Evolutionary conservation across 53 echinoderm and acorn worm genomes (phyloP).

Genomic region (Apostichopus leukothele): DNA sequence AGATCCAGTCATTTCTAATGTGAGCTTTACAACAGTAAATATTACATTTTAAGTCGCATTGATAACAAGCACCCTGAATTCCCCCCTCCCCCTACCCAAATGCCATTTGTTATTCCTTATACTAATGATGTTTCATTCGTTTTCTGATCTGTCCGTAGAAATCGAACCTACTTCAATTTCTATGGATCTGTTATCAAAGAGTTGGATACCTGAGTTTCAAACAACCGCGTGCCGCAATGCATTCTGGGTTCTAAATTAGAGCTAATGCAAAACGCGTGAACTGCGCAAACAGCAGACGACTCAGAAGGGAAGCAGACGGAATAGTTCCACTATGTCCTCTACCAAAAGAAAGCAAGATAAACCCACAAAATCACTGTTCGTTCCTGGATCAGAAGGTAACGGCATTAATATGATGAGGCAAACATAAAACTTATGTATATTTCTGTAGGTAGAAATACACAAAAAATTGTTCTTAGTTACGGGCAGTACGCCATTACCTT

Average conservation of each 20-base stretch:
- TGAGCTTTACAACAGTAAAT: too few relatives aligned
- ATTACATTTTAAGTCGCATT: too few relatives aligned
- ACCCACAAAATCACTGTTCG: conserved; percentile 76
- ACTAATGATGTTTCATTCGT: too few relatives aligned
- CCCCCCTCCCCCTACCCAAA: too few relatives aligned
- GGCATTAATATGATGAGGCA: neutral
- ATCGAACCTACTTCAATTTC: too few relatives aligned
- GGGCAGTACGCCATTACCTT: conserved; percentile 3
- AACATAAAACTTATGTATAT: neutral
- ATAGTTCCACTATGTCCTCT: conserved; percentile 80
- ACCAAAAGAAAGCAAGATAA: conserved; percentile 87
- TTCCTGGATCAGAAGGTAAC: conserved; percentile 55
- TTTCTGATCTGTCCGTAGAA: too few relatives aligned
- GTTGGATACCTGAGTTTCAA: neutral
- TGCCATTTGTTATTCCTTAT: too few relatives aligned
- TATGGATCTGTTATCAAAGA: too few relatives aligned
- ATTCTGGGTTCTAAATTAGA: conserved; percentile 15
- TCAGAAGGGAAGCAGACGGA: conserved; percentile 71
- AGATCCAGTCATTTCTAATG: too few relatives aligned
- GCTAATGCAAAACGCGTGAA: conserved; percentile 22
- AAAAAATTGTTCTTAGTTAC: neutral
- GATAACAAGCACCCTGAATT: too few relatives aligned
- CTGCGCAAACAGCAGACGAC: conserved; percentile 89
- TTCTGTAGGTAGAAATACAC: neutral
- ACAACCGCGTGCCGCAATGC: conserved; percentile 20